phyloP scores from a whole-genome alignment of 2,113 vertebrate species.

The Trochalopteron elliotii region DNA sequence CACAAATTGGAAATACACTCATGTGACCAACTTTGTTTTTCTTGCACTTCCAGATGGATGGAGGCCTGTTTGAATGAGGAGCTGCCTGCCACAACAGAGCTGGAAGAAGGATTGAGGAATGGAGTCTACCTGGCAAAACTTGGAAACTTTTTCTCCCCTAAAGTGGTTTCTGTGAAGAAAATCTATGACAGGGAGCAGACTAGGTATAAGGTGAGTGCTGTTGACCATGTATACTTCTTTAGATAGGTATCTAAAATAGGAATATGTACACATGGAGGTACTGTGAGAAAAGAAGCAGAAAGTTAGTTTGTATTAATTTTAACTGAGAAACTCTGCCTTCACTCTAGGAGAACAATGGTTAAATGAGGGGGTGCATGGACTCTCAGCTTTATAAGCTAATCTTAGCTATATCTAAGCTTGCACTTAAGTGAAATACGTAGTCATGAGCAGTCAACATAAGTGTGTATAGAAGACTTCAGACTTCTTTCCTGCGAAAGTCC shows the following conservation, averaged over 20 bases:
- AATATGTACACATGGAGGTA: not conserved
- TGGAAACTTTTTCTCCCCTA: conserved; percentile 95
- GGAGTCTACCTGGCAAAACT: conserved; percentile 97
- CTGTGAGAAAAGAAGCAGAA: not conserved
- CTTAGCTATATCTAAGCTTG: not conserved
- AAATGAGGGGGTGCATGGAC: not conserved
- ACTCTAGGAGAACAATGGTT: not conserved
- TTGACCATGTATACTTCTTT: not conserved
- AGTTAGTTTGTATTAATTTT: not conserved
- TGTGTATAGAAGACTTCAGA: not conserved
- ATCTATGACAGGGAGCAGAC: conserved; percentile 98
- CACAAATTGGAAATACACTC: not conserved
- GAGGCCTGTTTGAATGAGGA: conserved; percentile 96
- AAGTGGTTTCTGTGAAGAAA: conserved; percentile 93
- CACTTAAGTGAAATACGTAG: not conserved
- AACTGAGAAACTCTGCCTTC: not conserved
- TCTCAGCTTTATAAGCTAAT: not conserved
- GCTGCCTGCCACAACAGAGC: conserved; percentile 92
- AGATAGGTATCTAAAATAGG: not conserved
- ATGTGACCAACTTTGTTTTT: not conserved
- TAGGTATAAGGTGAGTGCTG: conserved; percentile 86
- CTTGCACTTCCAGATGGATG: conserved; percentile 86
- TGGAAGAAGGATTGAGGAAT: conserved; percentile 95
- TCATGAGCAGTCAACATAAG: not conserved
- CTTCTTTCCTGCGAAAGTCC: not conserved